These are phyloP conservation scores for Rotaria macrura DNA, from an alignment of 2,888 invertebrate genomes.

Conservation along the genomic window DNA sequence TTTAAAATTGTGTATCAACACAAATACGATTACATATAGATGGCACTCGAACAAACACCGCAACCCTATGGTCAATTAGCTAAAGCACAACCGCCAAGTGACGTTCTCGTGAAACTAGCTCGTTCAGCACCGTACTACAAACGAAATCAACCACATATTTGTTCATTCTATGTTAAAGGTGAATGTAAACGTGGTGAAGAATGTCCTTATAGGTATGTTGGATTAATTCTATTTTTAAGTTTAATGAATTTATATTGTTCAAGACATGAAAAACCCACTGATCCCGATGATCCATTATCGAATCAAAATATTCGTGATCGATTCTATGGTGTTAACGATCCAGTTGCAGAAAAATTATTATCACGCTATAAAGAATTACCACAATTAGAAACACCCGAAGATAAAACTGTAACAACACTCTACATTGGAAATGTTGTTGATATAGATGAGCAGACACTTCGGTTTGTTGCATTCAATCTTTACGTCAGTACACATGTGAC, in stretches of 20 bases:
- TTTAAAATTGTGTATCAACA: background rate
- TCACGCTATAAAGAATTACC: conserved; percentile 83
- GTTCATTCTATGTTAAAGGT: conserved; percentile 96
- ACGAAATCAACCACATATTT: conserved; percentile 82
- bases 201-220: conserved; percentile 69
- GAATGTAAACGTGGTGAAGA: conserved; percentile 90
- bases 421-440: conserved; percentile 71
- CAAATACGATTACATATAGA: background rate
- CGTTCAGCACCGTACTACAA: conserved; percentile 88
- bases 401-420: conserved; percentile 83
- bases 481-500: background rate
- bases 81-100: conserved; percentile 63
- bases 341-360: conserved; percentile 84
- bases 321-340: conserved; percentile 87
- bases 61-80: conserved; percentile 39
- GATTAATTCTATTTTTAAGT: too few relatives aligned
- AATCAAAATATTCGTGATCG: conserved; percentile 71
- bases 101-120: conserved; percentile 73
- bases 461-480: background rate
- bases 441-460: conserved; percentile 15
- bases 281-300: conserved; percentile 87
- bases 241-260: too few relatives aligned
- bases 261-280: conserved; percentile 87
- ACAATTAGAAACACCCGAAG: conserved; percentile 84
- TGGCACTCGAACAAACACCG: conserved; percentile 25